These are phyloP conservation scores for Mystacides longicornis DNA, from an alignment of 2,888 invertebrate genomes.

Conservation along the genomic window DNA sequence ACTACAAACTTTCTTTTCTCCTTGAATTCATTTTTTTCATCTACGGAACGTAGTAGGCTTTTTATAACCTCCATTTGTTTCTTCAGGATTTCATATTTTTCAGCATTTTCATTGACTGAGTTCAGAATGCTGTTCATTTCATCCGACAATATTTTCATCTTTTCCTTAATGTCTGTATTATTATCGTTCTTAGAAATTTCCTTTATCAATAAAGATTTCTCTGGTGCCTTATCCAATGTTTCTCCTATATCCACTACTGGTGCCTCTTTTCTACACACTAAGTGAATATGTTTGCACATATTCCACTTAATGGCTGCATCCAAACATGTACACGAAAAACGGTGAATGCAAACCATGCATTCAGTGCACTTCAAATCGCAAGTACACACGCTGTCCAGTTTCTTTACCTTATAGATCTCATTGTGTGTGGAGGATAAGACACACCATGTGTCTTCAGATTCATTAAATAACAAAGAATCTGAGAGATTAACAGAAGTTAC, in stretches of 20 bases:
- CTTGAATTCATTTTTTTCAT: background rate
- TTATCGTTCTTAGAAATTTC: no score
- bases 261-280: background rate
- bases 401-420: background rate
- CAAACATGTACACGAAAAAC: no score
- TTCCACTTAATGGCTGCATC: no score
- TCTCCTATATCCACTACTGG: background rate
- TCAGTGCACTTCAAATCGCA: background rate
- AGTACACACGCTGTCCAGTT: background rate
- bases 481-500: background rate
- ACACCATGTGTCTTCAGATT: background rate
- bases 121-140: no score
- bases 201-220: no score
- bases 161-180: background rate
- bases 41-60: background rate
- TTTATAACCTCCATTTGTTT: background rate
- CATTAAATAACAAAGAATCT: constrained; percentile 1
- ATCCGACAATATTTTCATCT: background rate
- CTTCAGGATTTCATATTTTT: background rate
- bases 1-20: background rate
- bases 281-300: background rate
- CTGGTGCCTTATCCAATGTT: no score
- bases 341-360: background rate
- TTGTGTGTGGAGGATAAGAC: background rate
- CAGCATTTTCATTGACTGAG: background rate